Percentiles rank a stretch among this genome's conserved stretches.
phyloP scores from a whole-genome alignment of 2,888 invertebrate species.

The Hedychridium roseum region DNA sequence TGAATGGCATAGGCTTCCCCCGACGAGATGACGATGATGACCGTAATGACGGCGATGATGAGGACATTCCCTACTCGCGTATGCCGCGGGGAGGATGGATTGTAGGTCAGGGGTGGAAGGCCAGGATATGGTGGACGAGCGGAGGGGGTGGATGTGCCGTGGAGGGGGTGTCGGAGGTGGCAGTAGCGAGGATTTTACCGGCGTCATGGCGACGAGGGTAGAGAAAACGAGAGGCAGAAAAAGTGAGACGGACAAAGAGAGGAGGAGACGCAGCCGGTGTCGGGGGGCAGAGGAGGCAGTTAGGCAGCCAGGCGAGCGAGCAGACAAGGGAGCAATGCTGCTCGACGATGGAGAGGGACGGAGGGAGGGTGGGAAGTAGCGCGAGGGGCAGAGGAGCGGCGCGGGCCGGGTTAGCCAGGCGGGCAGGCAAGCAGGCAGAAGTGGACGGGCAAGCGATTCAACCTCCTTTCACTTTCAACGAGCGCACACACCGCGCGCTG shows the following conservation, averaged over 20 bases:
- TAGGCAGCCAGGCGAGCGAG: constrained; percentile 21
- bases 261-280: constrained; percentile 7
- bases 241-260: constrained; percentile 3
- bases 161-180: too few relatives aligned
- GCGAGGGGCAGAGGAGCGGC: constrained; percentile 23
- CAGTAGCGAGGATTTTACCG: too few relatives aligned
- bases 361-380: constrained; percentile 12
- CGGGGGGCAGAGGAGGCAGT: constrained; percentile 23
- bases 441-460: constrained; percentile 59
- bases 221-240: constrained; percentile 1
- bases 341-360: constrained; percentile 12
- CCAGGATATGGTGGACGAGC: background rate
- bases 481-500: constrained; percentile 29
- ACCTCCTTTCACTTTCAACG: constrained; percentile 65
- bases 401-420: constrained; percentile 28
- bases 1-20: too few relatives aligned
- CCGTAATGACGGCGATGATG: too few relatives aligned
- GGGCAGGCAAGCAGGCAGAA: constrained; percentile 48
- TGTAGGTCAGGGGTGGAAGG: too few relatives aligned
- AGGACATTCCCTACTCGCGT: too few relatives aligned
- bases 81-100: too few relatives aligned
- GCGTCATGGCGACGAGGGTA: constrained; percentile 3
- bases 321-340: constrained; percentile 20
- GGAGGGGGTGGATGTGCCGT: background rate
- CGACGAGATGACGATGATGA: too few relatives aligned